Percentiles rank a stretch among this genome's conserved stretches.
These are phyloP conservation scores for Deilephila porcellus DNA, from an alignment of 2,888 invertebrate species.

Conservation along the genomic window DNA sequence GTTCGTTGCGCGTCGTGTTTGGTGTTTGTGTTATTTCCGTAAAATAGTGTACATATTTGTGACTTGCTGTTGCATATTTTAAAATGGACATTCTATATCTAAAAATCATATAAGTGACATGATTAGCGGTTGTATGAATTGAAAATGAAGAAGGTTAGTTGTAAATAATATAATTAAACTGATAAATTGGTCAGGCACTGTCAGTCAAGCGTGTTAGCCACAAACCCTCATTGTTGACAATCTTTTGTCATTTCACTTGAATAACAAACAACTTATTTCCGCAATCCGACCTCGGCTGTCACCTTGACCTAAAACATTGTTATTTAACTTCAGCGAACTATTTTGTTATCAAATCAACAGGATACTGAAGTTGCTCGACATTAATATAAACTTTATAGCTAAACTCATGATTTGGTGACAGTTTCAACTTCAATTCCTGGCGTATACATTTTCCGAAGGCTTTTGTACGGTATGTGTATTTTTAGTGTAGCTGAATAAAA, in stretches of 20 bases:
- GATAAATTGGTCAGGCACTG: no score
- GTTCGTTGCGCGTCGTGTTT: background rate
- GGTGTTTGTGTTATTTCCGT: background rate
- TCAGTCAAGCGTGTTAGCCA: background rate
- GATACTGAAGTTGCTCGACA: background rate
- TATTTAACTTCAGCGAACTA: conserved; percentile 9
- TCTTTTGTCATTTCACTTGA: background rate
- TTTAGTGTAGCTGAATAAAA: no score
- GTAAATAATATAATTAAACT: no score
- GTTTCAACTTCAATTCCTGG: background rate
- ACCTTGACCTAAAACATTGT: background rate
- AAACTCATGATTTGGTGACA: background rate
- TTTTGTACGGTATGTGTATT: no score
- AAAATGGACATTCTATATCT: no score
- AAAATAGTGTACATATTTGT: background rate
- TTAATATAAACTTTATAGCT: background rate
- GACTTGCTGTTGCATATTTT: no score
- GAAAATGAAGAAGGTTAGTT: no score
- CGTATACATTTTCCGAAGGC: background rate
- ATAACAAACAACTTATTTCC: conserved; percentile 7
- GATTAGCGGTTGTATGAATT: no score
- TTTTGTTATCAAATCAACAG: conserved; percentile 7
- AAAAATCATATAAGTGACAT: no score
- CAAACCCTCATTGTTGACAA: background rate
- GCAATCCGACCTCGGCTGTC: background rate